Evolutionary conservation across 1,140 invertebrate species (phyloP), one percentile per base, ranked within the genome.

Genomic region (Papilio polytes): DNA sequence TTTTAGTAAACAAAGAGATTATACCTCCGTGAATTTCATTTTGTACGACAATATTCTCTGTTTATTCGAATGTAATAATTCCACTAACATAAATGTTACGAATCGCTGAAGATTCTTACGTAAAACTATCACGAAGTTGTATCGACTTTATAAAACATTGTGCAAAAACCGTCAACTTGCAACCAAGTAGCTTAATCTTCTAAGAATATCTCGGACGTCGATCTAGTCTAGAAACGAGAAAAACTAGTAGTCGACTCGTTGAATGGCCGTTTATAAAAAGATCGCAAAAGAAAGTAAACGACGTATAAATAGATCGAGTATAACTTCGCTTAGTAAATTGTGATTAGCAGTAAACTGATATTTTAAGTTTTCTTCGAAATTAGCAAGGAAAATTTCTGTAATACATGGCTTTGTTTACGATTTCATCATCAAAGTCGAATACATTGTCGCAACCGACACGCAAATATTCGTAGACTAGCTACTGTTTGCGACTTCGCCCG

Each of bases 1-100:
- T 84, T 83, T 85, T 82, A 82, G 85, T 85, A 88, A 86, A 88
- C 85, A 88, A 88, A 88, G 66, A 86, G 84, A 84, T 87, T 87
- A 86, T 31, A 63, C 87, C 79, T 15, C 22, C 74, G 26, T 56
- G 84, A 83, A 82, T 78, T 82, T 81, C 72, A 85, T 87, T 87
- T 85, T 78, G 85, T 85, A 83, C 80, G 77, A 20, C 26, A 85
- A 84, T 80, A 22, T 22, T 26, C 22, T 31, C 2, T 15, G 26
- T 48, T 12, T 76, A 51, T 53, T 76, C 22, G 22, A 22, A 31
- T 78, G 80, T 82, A 78, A 51, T 80, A 77, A 78, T 73, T 56
- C 77, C 31, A 26, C 46, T 63, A 83, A 80, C 36, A 77, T 56
- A 18, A 48, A 72, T 76, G n/a, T 53, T 26, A 48, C 78, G 80